Base-by-base conservation (phyloP, 2,113 vertebrate species). In the Boulengeromyrus knoepffleri region DNA sequence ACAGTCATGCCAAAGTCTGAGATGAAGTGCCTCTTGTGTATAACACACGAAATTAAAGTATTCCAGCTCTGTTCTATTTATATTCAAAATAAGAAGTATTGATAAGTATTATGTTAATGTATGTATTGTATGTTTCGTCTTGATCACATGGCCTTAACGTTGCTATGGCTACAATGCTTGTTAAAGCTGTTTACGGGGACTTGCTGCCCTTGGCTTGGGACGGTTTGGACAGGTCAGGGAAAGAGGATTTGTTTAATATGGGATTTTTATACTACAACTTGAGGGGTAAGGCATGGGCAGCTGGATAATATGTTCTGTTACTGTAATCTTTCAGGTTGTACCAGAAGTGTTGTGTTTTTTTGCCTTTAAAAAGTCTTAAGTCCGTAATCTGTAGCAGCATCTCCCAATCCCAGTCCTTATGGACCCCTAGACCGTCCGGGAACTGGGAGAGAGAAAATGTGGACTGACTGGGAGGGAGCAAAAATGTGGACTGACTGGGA, bases 11-110 rank as follows among this genome's bases (percentile, higher is more conserved):
- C 62, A 88, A 88, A 90, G 90, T 58, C 86, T 88, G 58, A 47
- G 39, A 80, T 66, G 24, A 90, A 88, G 90, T 83, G 90, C 86
- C 49, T 80, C 62, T 83, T 12, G 3, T 62, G 19, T 36, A 66
- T 70, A 4, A 27, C 45, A 50, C 47, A 36, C 27, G 3, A 87
- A 12, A 87, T 56, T n/a, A 42, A 56, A 39, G 49, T 36, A 53
- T 17, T 53, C 50, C n/a, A 53, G 27, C 9, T 52, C 86, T 53
- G 7, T 87, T 56, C 13, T 87, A 58, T 87, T 53, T 87, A 53
- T 53, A 53, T 39, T 5, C 49, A 56, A 39, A 53, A 39, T 21
- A 56, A 87, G 49, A 19, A 87, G 27, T 49, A 50, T 46, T 13
- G n/a, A 17, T 50, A 27, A 53, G 86, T 87, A 50, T 87, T 87